Conservation (phyloP, 2,797 vertebrate species). For the Microctenopoma lineatum region DNA sequence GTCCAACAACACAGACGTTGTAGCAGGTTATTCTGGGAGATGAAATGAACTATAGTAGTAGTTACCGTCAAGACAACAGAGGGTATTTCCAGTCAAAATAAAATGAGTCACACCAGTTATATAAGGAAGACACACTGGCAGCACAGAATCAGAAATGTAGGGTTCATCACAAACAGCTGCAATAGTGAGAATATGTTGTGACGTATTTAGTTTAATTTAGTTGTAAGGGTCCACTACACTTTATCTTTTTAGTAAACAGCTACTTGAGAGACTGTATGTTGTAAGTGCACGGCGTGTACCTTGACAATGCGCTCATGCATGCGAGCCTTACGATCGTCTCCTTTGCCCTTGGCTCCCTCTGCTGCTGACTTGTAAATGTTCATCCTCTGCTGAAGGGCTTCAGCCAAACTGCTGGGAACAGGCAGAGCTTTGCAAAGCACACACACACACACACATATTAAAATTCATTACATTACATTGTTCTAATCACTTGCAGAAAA, state of each 20-base stretch:
- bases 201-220: conserved; percentile 2
- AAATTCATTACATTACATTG: background rate
- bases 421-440: conserved; percentile 64
- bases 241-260: background rate
- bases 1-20: background rate
- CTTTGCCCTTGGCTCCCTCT: conserved; percentile 87
- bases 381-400: conserved; percentile 92
- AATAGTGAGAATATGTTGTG: background rate
- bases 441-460: conserved; percentile 7
- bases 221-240: too few relatives aligned
- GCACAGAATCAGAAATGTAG: conserved; percentile 1
- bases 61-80: conserved; percentile 21
- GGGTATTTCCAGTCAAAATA: conserved; percentile 26
- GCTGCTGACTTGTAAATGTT: conserved; percentile 88
- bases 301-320: conserved; percentile 94
- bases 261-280: too few relatives aligned
- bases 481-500: background rate
- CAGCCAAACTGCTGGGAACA: conserved; percentile 84
- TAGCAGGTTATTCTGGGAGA: conserved; percentile 6
- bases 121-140: conserved; percentile 16
- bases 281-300: conserved; percentile 66
- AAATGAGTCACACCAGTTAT: conserved; percentile 37
- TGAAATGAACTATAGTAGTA: conserved; percentile 22
- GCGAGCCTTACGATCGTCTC: conserved; percentile 91
- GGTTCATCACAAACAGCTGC: background rate